Conservation (phyloP, 1,140 invertebrate genomes). For the Drusus annulatus region DNA sequence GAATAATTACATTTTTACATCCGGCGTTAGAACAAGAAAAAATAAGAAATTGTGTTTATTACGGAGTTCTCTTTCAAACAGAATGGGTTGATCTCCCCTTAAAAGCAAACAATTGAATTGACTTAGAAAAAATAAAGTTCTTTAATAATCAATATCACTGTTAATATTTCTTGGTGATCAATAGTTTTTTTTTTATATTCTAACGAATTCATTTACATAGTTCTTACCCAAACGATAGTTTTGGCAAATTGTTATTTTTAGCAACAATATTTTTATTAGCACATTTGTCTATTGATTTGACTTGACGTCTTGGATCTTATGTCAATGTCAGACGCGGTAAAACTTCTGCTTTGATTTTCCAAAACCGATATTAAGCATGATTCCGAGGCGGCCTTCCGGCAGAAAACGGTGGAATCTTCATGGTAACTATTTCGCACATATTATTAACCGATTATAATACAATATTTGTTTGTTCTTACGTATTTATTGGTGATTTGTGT, state of each 20-base stretch:
- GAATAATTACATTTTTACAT: neutral
- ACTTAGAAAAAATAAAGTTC: too few relatives aligned
- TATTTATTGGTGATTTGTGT: constrained; percentile 25
- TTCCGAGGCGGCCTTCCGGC: constrained; percentile 62
- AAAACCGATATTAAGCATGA: constrained; percentile 31
- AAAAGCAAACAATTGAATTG: too few relatives aligned
- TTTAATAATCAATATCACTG: too few relatives aligned
- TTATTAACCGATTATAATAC: constrained; percentile 4
- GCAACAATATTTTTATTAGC: constrained; percentile 28
- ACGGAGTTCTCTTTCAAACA: neutral
- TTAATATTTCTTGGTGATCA: too few relatives aligned
- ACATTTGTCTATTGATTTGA: neutral
- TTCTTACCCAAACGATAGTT: too few relatives aligned
- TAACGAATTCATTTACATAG: too few relatives aligned
- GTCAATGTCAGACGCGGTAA: constrained; percentile 48
- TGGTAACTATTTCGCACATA: constrained; percentile 67
- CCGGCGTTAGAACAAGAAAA: neutral
- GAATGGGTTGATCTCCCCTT: neutral
- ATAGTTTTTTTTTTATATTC: neutral
- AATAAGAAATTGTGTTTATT: too few relatives aligned
- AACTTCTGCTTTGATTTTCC: constrained; percentile 24
- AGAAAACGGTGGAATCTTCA: constrained; percentile 74
- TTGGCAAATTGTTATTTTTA: too few relatives aligned
- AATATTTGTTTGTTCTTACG: neutral
- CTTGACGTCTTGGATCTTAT: constrained; percentile 19